Conservation (phyloP, 2,888 invertebrate species). For the Alsophila aescularia region DNA sequence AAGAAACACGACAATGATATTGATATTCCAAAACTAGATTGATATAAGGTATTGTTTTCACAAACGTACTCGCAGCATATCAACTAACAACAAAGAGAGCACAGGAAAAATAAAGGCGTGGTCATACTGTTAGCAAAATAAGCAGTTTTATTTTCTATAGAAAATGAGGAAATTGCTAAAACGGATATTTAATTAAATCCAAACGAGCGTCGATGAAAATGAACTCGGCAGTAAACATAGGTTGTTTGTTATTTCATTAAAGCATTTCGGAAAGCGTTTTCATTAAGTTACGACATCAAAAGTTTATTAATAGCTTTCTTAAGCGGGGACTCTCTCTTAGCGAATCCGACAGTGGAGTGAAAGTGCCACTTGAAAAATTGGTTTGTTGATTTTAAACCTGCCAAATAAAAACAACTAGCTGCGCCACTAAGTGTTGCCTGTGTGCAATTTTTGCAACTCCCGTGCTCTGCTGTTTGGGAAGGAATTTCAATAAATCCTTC, state of each 20-base stretch:
- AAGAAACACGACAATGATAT: too few species aligned
- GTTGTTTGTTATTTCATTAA: constrained; percentile 45
- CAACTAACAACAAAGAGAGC: neutral
- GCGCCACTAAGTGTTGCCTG: too few species aligned
- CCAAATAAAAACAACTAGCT: too few species aligned
- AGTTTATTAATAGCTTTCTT: constrained; percentile 36
- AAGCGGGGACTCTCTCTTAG: constrained; percentile 6
- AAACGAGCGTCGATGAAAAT: constrained; percentile 33
- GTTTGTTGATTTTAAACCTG: neutral
- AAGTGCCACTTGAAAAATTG: neutral
- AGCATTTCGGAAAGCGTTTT: constrained; percentile 41
- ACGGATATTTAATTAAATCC: constrained; percentile 39
- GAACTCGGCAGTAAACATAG: constrained; percentile 46
- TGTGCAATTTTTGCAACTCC: too few species aligned
- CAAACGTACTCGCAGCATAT: neutral
- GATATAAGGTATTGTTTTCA: neutral
- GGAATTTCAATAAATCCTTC: too few species aligned
- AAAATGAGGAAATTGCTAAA: neutral
- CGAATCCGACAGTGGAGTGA: neutral
- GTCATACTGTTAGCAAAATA: neutral
- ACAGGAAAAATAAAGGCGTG: neutral
- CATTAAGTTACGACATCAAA: constrained; percentile 36
- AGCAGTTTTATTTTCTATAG: neutral
- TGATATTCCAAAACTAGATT: neutral
- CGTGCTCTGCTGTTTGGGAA: too few species aligned